phyloP scores from a whole-genome alignment of 2,113 vertebrate species.

The Orientallactaga bullata region DNA sequence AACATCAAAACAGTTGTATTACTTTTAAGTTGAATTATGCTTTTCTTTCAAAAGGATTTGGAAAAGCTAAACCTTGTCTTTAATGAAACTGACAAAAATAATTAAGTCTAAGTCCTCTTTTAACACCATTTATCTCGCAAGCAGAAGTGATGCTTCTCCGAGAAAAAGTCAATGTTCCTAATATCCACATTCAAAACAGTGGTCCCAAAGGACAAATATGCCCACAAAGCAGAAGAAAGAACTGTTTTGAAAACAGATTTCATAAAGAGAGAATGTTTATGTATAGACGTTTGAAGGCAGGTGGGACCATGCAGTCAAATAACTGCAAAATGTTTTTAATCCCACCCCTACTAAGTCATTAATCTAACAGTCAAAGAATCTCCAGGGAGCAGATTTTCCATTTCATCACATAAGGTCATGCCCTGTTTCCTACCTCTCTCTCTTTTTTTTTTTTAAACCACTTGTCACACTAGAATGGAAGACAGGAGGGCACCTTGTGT shows the following conservation, averaged over 20 bases:
- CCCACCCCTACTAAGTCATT: slow-evolving; percentile 9
- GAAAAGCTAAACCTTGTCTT: slow-evolving; percentile 34
- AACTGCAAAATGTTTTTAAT: slow-evolving; percentile 51
- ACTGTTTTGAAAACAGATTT: slow-evolving; percentile 25
- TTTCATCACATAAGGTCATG: slow-evolving; percentile 51
- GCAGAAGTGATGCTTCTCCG: slow-evolving; percentile 38
- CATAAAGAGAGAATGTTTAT: slow-evolving; percentile 5
- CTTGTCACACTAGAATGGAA: slow-evolving; percentile 45
- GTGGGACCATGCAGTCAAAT: background rate
- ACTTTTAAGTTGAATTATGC: slow-evolving; percentile 32
- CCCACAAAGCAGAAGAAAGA: background rate
- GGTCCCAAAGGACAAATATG: slow-evolving; percentile 53
- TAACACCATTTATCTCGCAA: background rate
- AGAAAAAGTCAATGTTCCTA: slow-evolving; percentile 27
- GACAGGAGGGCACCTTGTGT: slow-evolving; percentile 45
- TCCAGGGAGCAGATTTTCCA: slow-evolving; percentile 55
- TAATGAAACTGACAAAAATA: slow-evolving; percentile 22
- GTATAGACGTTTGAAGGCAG: slow-evolving; percentile 21
- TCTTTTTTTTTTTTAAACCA: too few species aligned
- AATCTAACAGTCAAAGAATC: slow-evolving; percentile 47
- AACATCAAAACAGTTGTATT: slow-evolving; percentile 21
- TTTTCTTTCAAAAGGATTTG: slow-evolving; percentile 44
- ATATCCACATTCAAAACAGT: slow-evolving; percentile 33
- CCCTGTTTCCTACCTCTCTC: slow-evolving; percentile 51
- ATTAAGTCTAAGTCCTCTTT: slow-evolving; percentile 15